Percentiles rank a stretch among this genome's conserved stretches.
Conservation (phyloP, 2,113 vertebrate species). For the Taxidea taxus region DNA sequence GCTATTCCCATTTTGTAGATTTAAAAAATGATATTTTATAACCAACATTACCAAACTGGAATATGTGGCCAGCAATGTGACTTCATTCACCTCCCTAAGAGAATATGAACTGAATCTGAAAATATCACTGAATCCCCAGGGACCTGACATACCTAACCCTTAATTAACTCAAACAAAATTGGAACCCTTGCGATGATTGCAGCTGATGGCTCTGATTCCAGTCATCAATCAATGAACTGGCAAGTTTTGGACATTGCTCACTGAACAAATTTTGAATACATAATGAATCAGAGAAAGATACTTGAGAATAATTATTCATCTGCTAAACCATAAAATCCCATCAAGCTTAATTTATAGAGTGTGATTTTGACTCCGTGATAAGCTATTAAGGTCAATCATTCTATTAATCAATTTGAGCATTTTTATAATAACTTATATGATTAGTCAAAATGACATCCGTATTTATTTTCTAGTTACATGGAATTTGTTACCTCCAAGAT, state of each 20-base stretch:
- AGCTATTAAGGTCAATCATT: slow-evolving; percentile 25
- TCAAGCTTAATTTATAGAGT: not conserved
- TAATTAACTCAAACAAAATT: not conserved
- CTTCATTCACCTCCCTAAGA: not conserved
- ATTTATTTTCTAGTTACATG: slow-evolving; percentile 1
- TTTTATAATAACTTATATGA: not conserved
- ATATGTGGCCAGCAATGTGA: not conserved
- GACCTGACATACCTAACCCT: not conserved
- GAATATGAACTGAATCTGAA: not conserved
- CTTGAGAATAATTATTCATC: slow-evolving; percentile 24
- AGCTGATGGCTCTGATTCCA: not conserved
- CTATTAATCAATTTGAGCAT: slow-evolving; percentile 26
- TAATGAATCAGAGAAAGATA: not conserved
- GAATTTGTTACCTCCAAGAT: not conserved
- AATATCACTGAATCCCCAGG: not conserved
- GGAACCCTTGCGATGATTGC: not conserved
- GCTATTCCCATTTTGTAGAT: not conserved
- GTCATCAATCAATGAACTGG: not conserved
- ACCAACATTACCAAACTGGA: not conserved
- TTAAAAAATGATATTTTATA: not conserved
- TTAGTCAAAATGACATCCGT: not conserved
- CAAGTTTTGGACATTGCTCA: not conserved
- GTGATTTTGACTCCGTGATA: not conserved
- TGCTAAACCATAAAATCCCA: not conserved
- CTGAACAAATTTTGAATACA: not conserved